Evolutionary conservation across 2,888 invertebrate genomes (phyloP).

Genomic region (Mythimna ferrago): DNA sequence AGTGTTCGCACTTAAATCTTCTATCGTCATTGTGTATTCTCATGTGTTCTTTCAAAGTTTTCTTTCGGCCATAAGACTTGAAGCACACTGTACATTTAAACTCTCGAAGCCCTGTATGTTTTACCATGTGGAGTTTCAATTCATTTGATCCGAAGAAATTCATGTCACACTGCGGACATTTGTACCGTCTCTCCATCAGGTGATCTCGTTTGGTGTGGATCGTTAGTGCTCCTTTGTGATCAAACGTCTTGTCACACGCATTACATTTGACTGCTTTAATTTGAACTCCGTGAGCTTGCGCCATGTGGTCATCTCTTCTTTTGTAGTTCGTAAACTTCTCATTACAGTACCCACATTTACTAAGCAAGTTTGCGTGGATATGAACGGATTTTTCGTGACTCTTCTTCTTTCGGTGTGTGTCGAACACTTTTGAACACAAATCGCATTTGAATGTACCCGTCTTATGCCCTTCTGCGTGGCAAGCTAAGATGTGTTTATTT

Average conservation of each 20-base stretch:
- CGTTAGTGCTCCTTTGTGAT: slow-evolving; percentile 70
- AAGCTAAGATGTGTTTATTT: slow-evolving; percentile 73
- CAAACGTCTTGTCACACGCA: slow-evolving; percentile 76
- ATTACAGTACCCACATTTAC: slow-evolving; percentile 79
- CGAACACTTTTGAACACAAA: slow-evolving; percentile 85
- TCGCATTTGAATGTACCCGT: slow-evolving; percentile 77
- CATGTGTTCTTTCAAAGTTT: slow-evolving; percentile 72
- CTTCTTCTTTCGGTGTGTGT: slow-evolving; percentile 83
- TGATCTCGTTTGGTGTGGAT: slow-evolving; percentile 79
- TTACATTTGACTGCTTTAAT: slow-evolving; percentile 72
- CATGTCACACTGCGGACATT: slow-evolving; percentile 76
- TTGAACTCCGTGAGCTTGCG: slow-evolving; percentile 73
- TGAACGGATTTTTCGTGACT: slow-evolving; percentile 85
- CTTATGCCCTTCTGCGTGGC: slow-evolving; percentile 77
- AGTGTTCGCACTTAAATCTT: slow-evolving; percentile 67
- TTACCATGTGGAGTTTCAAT: slow-evolving; percentile 71
- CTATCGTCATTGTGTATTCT: slow-evolving; percentile 73
- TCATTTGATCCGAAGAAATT: slow-evolving; percentile 74
- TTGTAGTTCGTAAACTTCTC: slow-evolving; percentile 77
- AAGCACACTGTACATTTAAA: slow-evolving; percentile 73
- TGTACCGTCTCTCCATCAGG: slow-evolving; percentile 76
- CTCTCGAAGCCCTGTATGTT: slow-evolving; percentile 69
- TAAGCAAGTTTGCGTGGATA: slow-evolving; percentile 69
- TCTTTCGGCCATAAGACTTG: slow-evolving; percentile 72
- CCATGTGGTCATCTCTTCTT: slow-evolving; percentile 75